Percentiles rank a stretch among this genome's conserved stretches.
Evolutionary conservation across 2,797 vertebrate species (phyloP).

Genomic region (Oceanodroma leucorhoa): DNA sequence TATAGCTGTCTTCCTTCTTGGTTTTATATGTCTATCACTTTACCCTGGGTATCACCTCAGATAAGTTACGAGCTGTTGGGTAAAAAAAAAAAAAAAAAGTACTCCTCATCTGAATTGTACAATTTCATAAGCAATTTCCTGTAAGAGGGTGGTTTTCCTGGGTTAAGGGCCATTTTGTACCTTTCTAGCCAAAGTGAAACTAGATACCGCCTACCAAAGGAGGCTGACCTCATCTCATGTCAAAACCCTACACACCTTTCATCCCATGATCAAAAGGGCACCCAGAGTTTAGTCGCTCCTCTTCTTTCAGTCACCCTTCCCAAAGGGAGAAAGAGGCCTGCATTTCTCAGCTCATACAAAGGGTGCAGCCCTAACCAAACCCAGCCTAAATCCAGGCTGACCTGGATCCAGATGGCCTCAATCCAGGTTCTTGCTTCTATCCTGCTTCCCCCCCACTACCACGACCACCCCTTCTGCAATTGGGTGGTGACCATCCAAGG

Average conservation of each 20-base stretch:
- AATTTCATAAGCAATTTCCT: rapidly evolving
- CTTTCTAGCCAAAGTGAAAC: background rate
- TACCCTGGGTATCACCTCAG: background rate
- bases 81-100: background rate
- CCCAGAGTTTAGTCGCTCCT: background rate
- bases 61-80: background rate
- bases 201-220: background rate
- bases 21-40: background rate
- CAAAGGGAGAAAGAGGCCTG: background rate
- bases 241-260: background rate
- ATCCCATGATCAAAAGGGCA: background rate
- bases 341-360: background rate
- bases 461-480: background rate
- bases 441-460: background rate
- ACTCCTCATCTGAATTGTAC: background rate
- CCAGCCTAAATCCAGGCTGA: background rate
- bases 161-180: background rate
- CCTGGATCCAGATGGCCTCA: background rate
- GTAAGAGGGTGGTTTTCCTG: background rate
- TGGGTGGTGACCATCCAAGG: background rate
- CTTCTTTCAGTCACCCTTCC: background rate
- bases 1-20: background rate
- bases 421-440: background rate
- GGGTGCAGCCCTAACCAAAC: background rate
- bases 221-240: background rate